Evolutionary conservation across 2,888 invertebrate genomes (phyloP), one percentile per base, ranked within the genome.

Genomic region (Polydrusus pterygomalis): DNA sequence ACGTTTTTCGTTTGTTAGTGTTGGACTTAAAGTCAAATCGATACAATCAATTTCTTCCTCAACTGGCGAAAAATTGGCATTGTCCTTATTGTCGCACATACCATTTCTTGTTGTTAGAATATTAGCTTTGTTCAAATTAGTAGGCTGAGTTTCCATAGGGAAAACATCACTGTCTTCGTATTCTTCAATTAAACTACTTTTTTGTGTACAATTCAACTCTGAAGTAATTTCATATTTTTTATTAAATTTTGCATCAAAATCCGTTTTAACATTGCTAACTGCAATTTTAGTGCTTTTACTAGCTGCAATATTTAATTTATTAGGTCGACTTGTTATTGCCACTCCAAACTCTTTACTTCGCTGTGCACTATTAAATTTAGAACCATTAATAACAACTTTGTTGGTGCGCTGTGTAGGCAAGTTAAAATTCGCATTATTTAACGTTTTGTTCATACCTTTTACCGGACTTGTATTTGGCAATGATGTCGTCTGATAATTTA

Each of bases 11-110:
- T 43, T 58, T 25, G 69, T 17, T 11, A 17, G 15, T 40, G n/a
- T 15, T n/a, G 56, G 58, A 40, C 45, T 69, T 38, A 49, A 13
- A 10, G 69, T 40, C 11, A 69, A 40, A 40, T 69, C 58, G 17
- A 69, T 30, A 51, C 25, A 60, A 30, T 56, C 56, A 2, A 60
- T 56, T 56, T 56, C 58, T 38, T 60, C 25, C 18, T 60, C 38
- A 3, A 18, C 15, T 30, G 5, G 9, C 15, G 38, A 38, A 15
- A 7, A 11, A n/a, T 54, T 30, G 8, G 8, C 10, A 5, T 20
- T 51, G 20, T 20, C n/a, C 30, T 54, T 0, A 25, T 38, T 60
- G 15, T 60, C 17, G 38, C 3, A 34, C 11, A 9, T 17, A 18
- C 0, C 17, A 8, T 40, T 60, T 60, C 10, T 60, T 18, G 10